phyloP scores from a whole-genome alignment of 2,888 invertebrate genomes.

The Gonocerus acuteangulatus region DNA sequence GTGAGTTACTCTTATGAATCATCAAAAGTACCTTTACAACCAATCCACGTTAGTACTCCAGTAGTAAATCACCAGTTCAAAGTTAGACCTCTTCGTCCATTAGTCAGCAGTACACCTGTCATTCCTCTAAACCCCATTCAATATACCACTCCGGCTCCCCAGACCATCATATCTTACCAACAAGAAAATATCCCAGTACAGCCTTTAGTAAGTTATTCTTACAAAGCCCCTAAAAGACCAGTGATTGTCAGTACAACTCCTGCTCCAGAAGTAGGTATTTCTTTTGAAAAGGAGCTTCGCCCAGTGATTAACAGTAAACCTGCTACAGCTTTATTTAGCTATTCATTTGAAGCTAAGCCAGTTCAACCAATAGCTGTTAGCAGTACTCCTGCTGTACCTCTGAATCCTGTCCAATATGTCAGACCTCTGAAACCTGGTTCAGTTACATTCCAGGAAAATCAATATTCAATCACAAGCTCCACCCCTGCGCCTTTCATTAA shows the following conservation, averaged over 20 bases:
- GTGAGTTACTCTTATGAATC: slow-evolving; percentile 21
- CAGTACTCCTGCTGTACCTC: slow-evolving; percentile 35
- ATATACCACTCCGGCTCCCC: slow-evolving; percentile 8
- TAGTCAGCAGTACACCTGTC: slow-evolving; percentile 30
- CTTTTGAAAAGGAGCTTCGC: background rate
- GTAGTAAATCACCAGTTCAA: slow-evolving; percentile 22
- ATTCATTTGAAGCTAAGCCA: slow-evolving; percentile 12
- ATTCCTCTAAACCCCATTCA: slow-evolving; percentile 32
- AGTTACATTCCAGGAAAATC: background rate
- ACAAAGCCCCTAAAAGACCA: slow-evolving; percentile 2
- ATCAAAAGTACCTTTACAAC: background rate
- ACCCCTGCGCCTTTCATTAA: slow-evolving; percentile 11
- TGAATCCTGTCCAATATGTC: slow-evolving; percentile 35
- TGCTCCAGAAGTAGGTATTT: slow-evolving; percentile 7
- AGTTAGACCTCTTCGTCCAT: background rate
- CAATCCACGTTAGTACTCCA: slow-evolving; percentile 31
- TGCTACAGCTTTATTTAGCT: slow-evolving; percentile 9
- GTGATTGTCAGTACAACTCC: background rate
- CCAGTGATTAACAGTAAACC: background rate
- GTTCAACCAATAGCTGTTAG: slow-evolving; percentile 28
- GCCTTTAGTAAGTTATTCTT: slow-evolving; percentile 27
- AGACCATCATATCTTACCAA: slow-evolving; percentile 10
- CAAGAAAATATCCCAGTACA: slow-evolving; percentile 21
- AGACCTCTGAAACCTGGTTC: background rate
- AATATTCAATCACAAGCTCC: background rate